These are phyloP conservation scores for Synergus umbraculus DNA, from an alignment of 2,888 invertebrate genomes.

Conservation along the genomic window DNA sequence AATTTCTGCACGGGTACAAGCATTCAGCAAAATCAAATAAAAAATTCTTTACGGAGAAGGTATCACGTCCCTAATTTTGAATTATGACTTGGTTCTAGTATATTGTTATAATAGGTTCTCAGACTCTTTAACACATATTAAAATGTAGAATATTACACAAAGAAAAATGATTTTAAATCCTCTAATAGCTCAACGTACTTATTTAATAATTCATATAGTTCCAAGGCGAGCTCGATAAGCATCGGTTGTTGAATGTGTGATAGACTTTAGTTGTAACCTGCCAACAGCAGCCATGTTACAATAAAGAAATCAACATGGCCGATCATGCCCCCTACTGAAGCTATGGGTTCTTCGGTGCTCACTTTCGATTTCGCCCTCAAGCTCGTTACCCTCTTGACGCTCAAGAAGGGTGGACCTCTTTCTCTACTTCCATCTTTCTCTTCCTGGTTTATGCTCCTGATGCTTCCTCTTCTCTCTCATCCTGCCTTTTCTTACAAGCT, in stretches of 20 bases:
- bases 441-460: constrained; percentile 17
- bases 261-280: constrained; percentile 67
- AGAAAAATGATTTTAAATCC: no score
- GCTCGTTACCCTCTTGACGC: constrained; percentile 74
- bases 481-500: constrained; percentile 68
- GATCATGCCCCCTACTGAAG: constrained; percentile 61
- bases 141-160: no score
- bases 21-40: no score
- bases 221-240: constrained; percentile 61
- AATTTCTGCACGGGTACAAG: no score
- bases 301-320: constrained; percentile 77
- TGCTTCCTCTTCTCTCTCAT: constrained; percentile 53
- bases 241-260: constrained; percentile 64
- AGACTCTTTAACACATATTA: no score
- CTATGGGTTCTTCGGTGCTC: constrained; percentile 61
- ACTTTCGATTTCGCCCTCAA: constrained; percentile 76
- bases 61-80: no score
- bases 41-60: no score
- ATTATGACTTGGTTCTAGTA: no score
- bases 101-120: no score
- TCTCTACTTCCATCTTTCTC: constrained; percentile 36
- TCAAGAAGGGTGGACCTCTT: constrained; percentile 60
- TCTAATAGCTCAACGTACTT: not conserved
- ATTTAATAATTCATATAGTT: constrained; percentile 68
- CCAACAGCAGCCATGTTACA: constrained; percentile 76